Base-by-base conservation (phyloP, 1,140 invertebrate species). In the Sycophaga agraensis region DNA sequence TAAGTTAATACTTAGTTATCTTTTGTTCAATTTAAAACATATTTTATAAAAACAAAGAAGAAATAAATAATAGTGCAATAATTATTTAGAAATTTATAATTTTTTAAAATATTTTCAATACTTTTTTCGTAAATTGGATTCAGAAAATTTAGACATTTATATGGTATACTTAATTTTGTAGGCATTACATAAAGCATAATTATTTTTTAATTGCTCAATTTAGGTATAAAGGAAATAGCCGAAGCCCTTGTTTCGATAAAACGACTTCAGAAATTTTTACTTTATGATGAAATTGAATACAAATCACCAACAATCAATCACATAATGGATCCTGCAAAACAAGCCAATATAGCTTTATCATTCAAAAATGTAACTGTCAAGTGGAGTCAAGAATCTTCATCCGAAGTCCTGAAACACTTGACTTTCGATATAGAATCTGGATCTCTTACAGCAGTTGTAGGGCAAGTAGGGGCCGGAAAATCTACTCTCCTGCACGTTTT, bases 381-480 rank as follows among this genome's bases (percentile, higher is more conserved):
- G 66, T 90, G 88, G 88, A 78, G 78, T 2, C 56, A 68, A 2
- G 70, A 83, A 2, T 76, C 82, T 34, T 74, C 77, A 1, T 84
- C 86, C 17, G 84, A 60, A 83, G 84, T 70, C 63, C 76, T 91
- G 8, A 83, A 79, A 4, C 83, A 91, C 57, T 73, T 93, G 0
- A 86, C 78, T 24, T 76, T 92, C 11, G 81, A 79, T 0, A 83
- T 90, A 8, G 83, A 82, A 61, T 82, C 86, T 17, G 88, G 88
- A 46, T 80, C 87, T 69, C 76, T 94, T 21, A 79, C 91, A 42
- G 89, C 89, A 6, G 82, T 96, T 1, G 88, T 95, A 61, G 93
- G 92, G 3, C 86, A 90, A 50, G 91, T 95, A 12, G 92, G 92
- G 28, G 83, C 88, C 14, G 92, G 92, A 39, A 96, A 95, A 81